Evolutionary conservation across 2,888 invertebrate species (phyloP).

Genomic region (Cabera pusaria): DNA sequence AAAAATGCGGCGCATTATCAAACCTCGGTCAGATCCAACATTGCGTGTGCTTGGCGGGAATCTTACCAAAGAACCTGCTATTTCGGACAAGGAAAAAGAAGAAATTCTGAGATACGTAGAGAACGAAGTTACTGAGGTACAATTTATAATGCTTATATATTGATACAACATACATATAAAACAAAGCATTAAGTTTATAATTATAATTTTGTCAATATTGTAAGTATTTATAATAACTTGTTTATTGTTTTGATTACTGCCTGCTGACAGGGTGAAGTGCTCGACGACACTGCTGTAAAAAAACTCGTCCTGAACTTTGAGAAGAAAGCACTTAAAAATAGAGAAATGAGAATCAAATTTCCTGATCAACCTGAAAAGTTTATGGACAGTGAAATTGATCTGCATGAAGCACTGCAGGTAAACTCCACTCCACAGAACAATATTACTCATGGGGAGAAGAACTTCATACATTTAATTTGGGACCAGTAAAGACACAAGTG

Average conservation of each 20-base stretch:
- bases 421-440: neutral
- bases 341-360: conserved; percentile 99
- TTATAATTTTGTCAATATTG: no score
- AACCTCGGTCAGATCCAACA: conserved; percentile 68
- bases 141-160: no score
- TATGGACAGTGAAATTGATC: conserved; percentile 98
- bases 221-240: no score
- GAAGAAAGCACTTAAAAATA: conserved; percentile 95
- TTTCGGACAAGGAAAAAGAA: conserved; percentile 89
- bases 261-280: conserved; percentile 88
- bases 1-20: conserved; percentile 84
- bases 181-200: no score
- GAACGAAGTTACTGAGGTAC: conserved; percentile 89
- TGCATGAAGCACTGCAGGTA: conserved; percentile 94
- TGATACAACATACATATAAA: no score
- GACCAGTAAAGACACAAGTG: no score
- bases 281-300: conserved; percentile 95
- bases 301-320: conserved; percentile 96
- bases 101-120: conserved; percentile 93
- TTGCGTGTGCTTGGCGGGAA: conserved; percentile 67
- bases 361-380: conserved; percentile 98
- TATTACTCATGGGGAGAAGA: no score
- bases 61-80: conserved; percentile 84
- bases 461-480: no score
- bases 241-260: no score